These are phyloP conservation scores for Amitus sp. DNA, from an alignment of 2,888 invertebrate species.

Conservation along the genomic window DNA sequence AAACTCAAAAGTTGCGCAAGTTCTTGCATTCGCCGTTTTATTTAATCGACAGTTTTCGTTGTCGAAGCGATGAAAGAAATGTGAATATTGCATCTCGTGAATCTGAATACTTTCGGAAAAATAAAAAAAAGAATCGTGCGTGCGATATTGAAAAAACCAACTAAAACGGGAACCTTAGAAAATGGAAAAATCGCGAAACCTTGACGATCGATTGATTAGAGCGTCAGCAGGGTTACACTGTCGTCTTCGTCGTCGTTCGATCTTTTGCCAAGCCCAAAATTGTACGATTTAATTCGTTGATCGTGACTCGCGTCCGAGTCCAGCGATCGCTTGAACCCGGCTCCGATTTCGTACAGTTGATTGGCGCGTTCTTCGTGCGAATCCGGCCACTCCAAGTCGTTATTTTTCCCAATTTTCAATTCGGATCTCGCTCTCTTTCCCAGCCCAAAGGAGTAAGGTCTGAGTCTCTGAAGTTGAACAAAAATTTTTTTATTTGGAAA, in stretches of 20 bases:
- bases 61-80: too few species aligned
- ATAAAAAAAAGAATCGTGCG: too few species aligned
- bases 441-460: conserved; percentile 77
- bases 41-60: too few species aligned
- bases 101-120: too few species aligned
- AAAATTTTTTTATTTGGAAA: neutral
- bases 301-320: conserved; percentile 49
- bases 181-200: neutral
- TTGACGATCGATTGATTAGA: neutral
- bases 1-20: too few species aligned
- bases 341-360: conserved; percentile 25
- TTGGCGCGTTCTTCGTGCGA: conserved; percentile 27
- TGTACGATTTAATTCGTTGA: conserved; percentile 6
- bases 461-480: conserved; percentile 66
- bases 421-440: conserved; percentile 71
- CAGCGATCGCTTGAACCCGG: conserved; percentile 18
- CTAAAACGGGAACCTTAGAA: too few species aligned
- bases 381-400: conserved; percentile 47
- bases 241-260: conserved; percentile 16
- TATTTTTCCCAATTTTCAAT: conserved; percentile 71
- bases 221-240: neutral
- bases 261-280: conserved; percentile 48
- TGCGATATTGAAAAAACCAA: too few species aligned
- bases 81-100: too few species aligned
- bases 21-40: too few species aligned